Evolutionary conservation across 2,113 vertebrate genomes (phyloP).

Genomic region (Muntiacus muntjak): DNA sequence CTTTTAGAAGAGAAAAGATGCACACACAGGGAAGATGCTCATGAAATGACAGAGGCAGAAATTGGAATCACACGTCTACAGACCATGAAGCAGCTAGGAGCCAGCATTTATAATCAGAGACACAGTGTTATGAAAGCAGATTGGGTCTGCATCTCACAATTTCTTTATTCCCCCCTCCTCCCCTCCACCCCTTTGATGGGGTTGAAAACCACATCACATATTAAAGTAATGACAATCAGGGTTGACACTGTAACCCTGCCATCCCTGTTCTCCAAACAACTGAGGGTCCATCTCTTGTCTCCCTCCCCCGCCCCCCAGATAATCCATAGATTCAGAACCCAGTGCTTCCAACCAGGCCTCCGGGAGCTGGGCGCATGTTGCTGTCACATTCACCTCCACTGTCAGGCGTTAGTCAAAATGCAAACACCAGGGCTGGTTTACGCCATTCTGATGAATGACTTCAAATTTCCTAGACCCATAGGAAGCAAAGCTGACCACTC

Average conservation of each 20-base stretch:
- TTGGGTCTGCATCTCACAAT: too few species aligned
- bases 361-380: rapidly evolving
- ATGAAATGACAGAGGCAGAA: rapidly evolving
- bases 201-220: rapidly evolving
- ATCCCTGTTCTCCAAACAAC: background rate
- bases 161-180: background rate
- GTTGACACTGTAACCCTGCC: rapidly evolving
- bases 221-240: too few species aligned
- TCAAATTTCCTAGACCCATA: background rate
- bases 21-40: background rate
- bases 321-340: rapidly evolving
- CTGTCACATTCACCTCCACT: background rate
- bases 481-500: rapidly evolving
- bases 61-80: rapidly evolving
- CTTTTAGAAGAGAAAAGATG: background rate
- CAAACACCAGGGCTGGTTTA: rapidly evolving
- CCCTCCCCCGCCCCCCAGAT: background rate
- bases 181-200: rapidly evolving
- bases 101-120: background rate
- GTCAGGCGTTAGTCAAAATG: background rate
- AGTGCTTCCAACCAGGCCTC: background rate
- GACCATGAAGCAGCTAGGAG: rapidly evolving
- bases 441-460: background rate
- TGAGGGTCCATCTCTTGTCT: background rate
- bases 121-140: too few species aligned